A percentile compares a stretch with the other conserved stretches of the same genome.
phyloP scores from a whole-genome alignment of 2,113 vertebrate genomes.

The Laticauda colubrina region DNA sequence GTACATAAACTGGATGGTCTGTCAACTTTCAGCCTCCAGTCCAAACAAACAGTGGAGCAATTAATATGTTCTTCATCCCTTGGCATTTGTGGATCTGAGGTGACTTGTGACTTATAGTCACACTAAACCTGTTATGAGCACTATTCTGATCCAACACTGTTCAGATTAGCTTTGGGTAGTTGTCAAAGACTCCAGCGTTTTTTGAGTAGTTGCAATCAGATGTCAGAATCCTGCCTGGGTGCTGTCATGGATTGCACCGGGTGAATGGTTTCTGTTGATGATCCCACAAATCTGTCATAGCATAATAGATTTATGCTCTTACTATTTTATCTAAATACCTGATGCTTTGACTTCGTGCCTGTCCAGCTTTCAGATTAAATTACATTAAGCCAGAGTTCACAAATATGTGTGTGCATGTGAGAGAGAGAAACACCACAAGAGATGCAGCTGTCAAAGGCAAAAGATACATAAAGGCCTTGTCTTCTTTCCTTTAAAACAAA shows the following conservation, averaged over 20 bases:
- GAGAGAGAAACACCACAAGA: conserved; percentile 24
- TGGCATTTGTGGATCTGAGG: not conserved
- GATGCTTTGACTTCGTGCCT: conserved; percentile 32
- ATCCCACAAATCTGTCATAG: not conserved
- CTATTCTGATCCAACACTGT: conserved; percentile 1
- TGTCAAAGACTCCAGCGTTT: not conserved
- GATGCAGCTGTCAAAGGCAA: not conserved
- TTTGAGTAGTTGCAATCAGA: not conserved
- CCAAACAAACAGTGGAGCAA: not conserved
- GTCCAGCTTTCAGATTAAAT: not conserved
- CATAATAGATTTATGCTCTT: not conserved
- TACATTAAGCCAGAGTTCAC: conserved; percentile 36
- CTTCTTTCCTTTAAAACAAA: not conserved
- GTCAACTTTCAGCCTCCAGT: not conserved
- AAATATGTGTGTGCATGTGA: conserved; percentile 20
- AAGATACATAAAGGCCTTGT: not conserved
- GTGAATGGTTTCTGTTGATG: not conserved
- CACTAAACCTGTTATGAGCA: not conserved
- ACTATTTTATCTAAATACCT: not conserved
- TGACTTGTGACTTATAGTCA: not conserved
- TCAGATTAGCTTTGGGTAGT: conserved; percentile 14
- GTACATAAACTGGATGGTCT: not conserved
- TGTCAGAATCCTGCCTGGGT: not conserved
- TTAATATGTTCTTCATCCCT: not conserved
- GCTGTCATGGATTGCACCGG: not conserved